These are phyloP conservation scores for Edolisoma coerulescens DNA, from an alignment of 2,113 vertebrate species.

Conservation along the genomic window DNA sequence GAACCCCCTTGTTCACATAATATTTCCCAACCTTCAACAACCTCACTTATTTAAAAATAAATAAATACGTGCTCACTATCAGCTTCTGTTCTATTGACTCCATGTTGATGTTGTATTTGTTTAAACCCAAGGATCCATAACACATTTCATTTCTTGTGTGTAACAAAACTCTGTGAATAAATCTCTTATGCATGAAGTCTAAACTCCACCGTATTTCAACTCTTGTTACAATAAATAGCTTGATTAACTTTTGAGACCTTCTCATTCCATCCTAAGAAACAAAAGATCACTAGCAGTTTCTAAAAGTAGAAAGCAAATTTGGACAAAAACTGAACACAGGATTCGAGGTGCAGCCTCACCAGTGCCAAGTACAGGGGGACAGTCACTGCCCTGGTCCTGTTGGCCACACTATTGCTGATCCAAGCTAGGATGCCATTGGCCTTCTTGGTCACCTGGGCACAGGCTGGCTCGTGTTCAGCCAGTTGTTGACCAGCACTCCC, in stretches of 20 bases:
- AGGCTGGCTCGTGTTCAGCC: fast-evolving
- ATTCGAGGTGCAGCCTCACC: too few relatives aligned
- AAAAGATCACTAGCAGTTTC: background rate
- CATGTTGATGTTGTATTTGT: background rate
- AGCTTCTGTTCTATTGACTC: background rate
- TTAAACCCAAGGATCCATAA: background rate
- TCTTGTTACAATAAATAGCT: background rate
- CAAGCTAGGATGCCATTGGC: background rate
- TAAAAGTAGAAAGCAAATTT: background rate
- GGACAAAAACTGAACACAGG: background rate
- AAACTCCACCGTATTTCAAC: background rate
- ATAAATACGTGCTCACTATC: background rate
- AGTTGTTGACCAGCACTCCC: fast-evolving
- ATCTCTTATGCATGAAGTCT: background rate
- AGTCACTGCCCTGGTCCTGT: background rate
- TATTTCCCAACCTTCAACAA: background rate
- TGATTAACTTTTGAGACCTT: background rate
- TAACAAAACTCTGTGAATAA: background rate
- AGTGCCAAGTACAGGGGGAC: background rate
- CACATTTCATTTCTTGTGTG: background rate
- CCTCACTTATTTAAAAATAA: background rate
- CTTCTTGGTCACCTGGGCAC: background rate
- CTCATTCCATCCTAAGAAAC: background rate
- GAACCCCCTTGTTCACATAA: background rate
- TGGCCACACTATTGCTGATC: too few relatives aligned